A percentile compares a stretch with the other conserved stretches of the same genome.
Conservation (phyloP, 2,113 vertebrate species). For the Gracilinanus agilis region DNA sequence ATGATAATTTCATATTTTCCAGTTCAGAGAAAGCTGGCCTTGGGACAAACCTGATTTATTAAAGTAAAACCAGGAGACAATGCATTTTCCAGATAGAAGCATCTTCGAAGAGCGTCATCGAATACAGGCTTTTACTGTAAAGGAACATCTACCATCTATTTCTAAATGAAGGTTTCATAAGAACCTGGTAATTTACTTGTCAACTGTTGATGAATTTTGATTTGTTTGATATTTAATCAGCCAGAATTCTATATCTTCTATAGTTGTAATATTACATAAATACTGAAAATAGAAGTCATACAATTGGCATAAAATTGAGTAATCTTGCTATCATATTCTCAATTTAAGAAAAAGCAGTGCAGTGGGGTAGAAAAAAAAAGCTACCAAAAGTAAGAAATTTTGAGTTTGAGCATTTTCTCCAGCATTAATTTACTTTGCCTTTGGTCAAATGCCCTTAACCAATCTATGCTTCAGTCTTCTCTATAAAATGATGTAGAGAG, state of each 20-base stretch:
- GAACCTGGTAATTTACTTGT: constrained; percentile 1
- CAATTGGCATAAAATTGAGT: neutral
- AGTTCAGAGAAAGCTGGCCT: neutral
- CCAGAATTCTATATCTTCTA: neutral
- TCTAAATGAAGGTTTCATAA: neutral
- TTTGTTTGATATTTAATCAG: constrained; percentile 3
- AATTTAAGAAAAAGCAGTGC: neutral
- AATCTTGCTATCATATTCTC: neutral
- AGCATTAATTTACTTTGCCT: neutral
- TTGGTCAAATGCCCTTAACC: neutral
- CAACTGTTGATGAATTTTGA: neutral
- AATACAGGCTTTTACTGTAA: neutral
- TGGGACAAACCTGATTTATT: neutral
- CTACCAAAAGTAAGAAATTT: neutral
- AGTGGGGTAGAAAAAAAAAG: neutral
- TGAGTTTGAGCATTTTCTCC: neutral
- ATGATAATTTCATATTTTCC: neutral
- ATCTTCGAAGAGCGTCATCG: neutral
- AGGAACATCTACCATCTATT: neutral
- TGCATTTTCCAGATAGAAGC: neutral
- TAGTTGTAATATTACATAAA: neutral
- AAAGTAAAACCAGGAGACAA: neutral
- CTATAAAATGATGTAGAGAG: neutral
- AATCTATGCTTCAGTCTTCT: neutral
- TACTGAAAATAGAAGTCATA: constrained; percentile 3